phyloP scores from a whole-genome alignment of 2,888 invertebrate genomes.

The Aspidapion aeneum region DNA sequence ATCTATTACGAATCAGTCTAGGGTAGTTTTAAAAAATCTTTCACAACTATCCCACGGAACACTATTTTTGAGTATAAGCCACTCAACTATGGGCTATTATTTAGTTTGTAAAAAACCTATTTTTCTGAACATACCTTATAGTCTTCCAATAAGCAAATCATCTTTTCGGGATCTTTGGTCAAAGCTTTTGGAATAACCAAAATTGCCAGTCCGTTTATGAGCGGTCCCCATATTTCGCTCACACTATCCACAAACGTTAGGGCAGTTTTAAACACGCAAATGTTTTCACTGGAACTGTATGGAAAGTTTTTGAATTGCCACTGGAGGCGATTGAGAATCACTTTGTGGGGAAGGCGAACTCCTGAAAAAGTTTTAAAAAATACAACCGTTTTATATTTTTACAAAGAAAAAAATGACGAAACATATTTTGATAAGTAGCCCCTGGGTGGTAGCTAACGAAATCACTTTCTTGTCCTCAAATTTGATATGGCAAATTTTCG shows the following conservation, averaged over 20 bases:
- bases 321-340: slow-evolving; percentile 75
- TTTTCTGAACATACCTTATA: slow-evolving; percentile 55
- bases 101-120: neutral
- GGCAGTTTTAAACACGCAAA: slow-evolving; percentile 86
- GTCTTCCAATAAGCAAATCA: slow-evolving; percentile 65
- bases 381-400: neutral
- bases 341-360: slow-evolving; percentile 73
- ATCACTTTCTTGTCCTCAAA: neutral
- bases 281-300: slow-evolving; percentile 61
- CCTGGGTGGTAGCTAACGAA: neutral
- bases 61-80: too few species aligned
- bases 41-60: too few species aligned
- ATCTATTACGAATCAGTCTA: too few species aligned
- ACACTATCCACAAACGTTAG: slow-evolving; percentile 89
- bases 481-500: too few species aligned
- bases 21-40: too few species aligned
- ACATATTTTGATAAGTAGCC: neutral
- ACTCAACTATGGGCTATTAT: too few species aligned
- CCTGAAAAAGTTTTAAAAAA: slow-evolving; percentile 54
- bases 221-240: slow-evolving; percentile 82
- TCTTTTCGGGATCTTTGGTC: slow-evolving; percentile 74
- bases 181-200: slow-evolving; percentile 69
- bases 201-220: slow-evolving; percentile 68
- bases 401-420: too few species aligned
- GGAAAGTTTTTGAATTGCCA: slow-evolving; percentile 89